Percentiles rank a stretch among this genome's conserved stretches.
phyloP scores from a whole-genome alignment of 2,888 invertebrate species.

The Idaea dimidiata region DNA sequence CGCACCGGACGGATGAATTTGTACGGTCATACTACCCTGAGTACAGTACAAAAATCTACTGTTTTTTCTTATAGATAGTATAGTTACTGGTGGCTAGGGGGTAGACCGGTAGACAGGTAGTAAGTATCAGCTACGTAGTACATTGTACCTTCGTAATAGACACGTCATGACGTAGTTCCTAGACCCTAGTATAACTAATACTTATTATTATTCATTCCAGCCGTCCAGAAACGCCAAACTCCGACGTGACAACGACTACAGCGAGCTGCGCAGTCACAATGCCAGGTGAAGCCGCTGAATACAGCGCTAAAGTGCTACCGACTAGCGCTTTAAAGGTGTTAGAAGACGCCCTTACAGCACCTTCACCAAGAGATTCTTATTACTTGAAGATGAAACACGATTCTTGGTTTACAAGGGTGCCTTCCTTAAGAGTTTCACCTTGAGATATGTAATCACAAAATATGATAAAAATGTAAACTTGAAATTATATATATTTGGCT shows the following conservation, averaged over 20 bases:
- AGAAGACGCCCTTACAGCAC: slow-evolving; percentile 82
- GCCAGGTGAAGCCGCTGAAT: slow-evolving; percentile 82
- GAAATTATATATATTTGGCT: not conserved
- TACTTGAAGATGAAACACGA: slow-evolving; percentile 75
- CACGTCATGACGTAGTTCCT: no score
- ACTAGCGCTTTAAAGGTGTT: slow-evolving; percentile 81
- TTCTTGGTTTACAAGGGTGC: slow-evolving; percentile 77
- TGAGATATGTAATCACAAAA: slow-evolving; percentile 18
- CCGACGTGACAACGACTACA: slow-evolving; percentile 63
- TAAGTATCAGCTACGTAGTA: no score
- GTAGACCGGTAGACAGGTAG: no score
- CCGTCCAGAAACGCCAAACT: slow-evolving; percentile 73
- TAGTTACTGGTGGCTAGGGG: no score
- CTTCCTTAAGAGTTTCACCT: slow-evolving; percentile 67
- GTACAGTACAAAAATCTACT: no score
- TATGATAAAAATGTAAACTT: not conserved
- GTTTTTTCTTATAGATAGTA: no score
- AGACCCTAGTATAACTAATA: no score
- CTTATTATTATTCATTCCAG: slow-evolving; percentile 41
- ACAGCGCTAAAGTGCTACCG: slow-evolving; percentile 83
- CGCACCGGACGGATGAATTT: slow-evolving; percentile 85
- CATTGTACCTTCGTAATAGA: no score
- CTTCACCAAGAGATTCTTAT: slow-evolving; percentile 78
- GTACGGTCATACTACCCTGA: no score
- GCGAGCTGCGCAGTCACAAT: slow-evolving; percentile 74